Evolutionary conservation across 2,888 invertebrate species (phyloP).

Genomic region (Andrena trimmerana): DNA sequence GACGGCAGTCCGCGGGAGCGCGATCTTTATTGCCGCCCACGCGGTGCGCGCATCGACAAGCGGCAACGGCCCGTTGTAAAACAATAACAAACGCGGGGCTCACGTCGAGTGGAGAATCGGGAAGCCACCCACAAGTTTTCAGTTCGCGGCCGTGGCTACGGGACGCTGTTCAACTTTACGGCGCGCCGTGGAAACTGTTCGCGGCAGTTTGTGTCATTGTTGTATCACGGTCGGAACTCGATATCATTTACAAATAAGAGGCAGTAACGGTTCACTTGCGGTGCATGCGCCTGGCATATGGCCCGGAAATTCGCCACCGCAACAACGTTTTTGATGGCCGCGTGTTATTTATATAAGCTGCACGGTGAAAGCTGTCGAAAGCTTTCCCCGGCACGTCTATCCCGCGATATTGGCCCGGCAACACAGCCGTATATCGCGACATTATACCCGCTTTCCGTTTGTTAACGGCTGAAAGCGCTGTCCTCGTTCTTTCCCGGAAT

Average conservation of each 20-base stretch:
- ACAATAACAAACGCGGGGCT: slow-evolving; percentile 15
- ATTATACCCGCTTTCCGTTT: slow-evolving; percentile 45
- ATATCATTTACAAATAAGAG: slow-evolving; percentile 62
- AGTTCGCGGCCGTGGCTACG: neutral
- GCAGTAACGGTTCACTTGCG: slow-evolving; percentile 27
- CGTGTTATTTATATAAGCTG: slow-evolving; percentile 41
- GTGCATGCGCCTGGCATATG: slow-evolving; percentile 26
- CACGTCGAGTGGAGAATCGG: neutral
- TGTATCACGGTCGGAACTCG: slow-evolving; percentile 39
- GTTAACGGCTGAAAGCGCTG: slow-evolving; percentile 13
- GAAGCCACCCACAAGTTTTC: slow-evolving; percentile 31
- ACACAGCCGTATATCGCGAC: slow-evolving; percentile 14
- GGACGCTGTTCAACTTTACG: slow-evolving; percentile 35
- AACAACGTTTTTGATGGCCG: slow-evolving; percentile 22
- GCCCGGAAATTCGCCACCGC: slow-evolving; percentile 25
- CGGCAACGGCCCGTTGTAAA: neutral
- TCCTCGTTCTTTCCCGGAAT: neutral
- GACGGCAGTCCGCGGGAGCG: neutral
- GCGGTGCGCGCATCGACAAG: slow-evolving; percentile 1
- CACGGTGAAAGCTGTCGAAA: slow-evolving; percentile 50
- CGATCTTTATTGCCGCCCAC: neutral
- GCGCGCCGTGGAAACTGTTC: slow-evolving; percentile 19
- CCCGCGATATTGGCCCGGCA: slow-evolving; percentile 36
- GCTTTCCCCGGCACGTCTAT: slow-evolving; percentile 35
- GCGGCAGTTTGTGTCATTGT: slow-evolving; percentile 42